phyloP scores from a whole-genome alignment of 1,140 invertebrate genomes.

The Hylaeus volcanicus region DNA sequence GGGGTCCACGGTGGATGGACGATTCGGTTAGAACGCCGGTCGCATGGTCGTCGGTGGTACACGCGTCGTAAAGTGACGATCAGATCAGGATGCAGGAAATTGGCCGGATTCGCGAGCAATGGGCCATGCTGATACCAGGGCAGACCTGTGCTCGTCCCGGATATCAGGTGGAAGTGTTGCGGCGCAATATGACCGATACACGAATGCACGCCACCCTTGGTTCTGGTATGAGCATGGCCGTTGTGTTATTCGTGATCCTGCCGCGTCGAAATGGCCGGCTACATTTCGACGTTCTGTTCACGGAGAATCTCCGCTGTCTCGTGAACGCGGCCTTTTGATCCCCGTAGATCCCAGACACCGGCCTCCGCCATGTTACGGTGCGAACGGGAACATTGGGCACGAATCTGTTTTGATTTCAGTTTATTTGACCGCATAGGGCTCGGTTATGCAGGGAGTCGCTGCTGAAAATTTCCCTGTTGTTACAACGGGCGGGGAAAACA shows the following conservation, averaged over 20 bases:
- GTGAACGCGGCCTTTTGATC: conserved; percentile 1
- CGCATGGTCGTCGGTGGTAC: conserved; percentile 54
- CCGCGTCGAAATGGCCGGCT: neutral
- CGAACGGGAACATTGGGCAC: neutral
- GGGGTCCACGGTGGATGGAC: conserved; percentile 32
- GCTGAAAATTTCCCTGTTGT: too few species aligned
- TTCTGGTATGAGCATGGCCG: too few species aligned
- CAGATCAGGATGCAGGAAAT: conserved; percentile 79
- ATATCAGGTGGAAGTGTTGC: conserved; percentile 59
- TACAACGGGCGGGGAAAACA: too few species aligned
- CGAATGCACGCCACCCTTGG: neutral
- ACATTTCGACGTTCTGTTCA: conserved; percentile 41
- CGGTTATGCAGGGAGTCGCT: neutral
- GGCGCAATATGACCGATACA: conserved; percentile 39
- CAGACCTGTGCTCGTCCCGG: conserved; percentile 34
- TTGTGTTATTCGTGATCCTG: conserved; percentile 34
- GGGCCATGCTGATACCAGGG: conserved; percentile 77
- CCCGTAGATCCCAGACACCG: neutral
- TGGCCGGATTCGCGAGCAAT: conserved; percentile 80
- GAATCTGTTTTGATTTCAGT: neutral
- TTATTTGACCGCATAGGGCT: neutral
- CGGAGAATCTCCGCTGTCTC: conserved; percentile 12
- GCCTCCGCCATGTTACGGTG: neutral
- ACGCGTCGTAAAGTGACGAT: conserved; percentile 81
- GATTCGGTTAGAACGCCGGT: conserved; percentile 3